Evolutionary conservation across 2,888 invertebrate genomes (phyloP), one percentile per base, ranked within the genome.

Genomic region (Nemotelus pantherinus): DNA sequence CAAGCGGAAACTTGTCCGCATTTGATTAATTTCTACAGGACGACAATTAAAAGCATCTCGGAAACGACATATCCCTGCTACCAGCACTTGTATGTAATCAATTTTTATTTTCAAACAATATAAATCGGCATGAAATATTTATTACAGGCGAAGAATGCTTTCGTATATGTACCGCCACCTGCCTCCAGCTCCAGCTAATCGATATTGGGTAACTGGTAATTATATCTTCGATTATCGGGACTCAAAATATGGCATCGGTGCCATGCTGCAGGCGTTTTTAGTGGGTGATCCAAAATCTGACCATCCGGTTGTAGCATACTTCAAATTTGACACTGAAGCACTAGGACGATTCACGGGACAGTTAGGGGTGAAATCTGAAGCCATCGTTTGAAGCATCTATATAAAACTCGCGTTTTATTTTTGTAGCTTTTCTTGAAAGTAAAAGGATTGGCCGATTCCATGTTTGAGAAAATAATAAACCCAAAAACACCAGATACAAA

Each of bases 151-250:
- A 0, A 89, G 89, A 78, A 89, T 91, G 81, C 89, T 92, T 0
- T 90, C 91, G 0, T 92, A 93, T 82, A 89, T 93, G 79, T 89
- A 90, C 2, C 90, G 91, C 48, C 89, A 92, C 81, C 88, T 93
- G 71, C 88, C 89, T 0, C 88, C 89, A 81, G 90, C 91, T 0
- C 89, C 89, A 5, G 88, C 88, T 1, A 84, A 86, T 7, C 88
- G 90, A 3, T 90, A 90, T 81, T 92, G 93, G 90, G 90, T 91
- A 0, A 93, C 93, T 0, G 93, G 92, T 47, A 93, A 93, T 85
- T 92, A 92, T 83, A 89, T 93, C 77, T 89, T 93, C 81, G 93
- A 92, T 79, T 91, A 91, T 82, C 90, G 91, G n/a, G 91, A 92
- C 82, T 89, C 89, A 0, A 89, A 89, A 53, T 88, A 90, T 78